These are phyloP conservation scores for Lepidocyrtoides sp. DNA, from an alignment of 2,888 invertebrate genomes.

Conservation along the genomic window DNA sequence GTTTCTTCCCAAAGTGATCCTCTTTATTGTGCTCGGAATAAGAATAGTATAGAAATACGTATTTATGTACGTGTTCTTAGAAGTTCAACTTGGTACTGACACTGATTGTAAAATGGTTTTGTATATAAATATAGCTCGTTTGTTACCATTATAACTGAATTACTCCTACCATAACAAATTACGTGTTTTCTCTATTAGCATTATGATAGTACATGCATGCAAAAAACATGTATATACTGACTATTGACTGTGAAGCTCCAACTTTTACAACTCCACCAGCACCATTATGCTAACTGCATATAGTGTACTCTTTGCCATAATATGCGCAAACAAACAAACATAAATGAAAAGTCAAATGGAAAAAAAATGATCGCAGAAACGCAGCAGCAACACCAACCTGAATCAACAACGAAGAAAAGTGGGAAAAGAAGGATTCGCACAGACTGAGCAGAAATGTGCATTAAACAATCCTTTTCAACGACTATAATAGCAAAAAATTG, in stretches of 20 bases:
- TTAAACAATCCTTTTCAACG: constrained; percentile 77
- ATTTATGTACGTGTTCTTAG: constrained; percentile 36
- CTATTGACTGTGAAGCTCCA: constrained; percentile 37
- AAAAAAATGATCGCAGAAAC: constrained; percentile 59
- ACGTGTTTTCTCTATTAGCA: constrained; percentile 37
- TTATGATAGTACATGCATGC: neutral
- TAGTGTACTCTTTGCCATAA: neutral
- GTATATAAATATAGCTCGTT: constrained; percentile 44
- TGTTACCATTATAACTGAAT: constrained; percentile 57
- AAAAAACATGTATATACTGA: neutral
- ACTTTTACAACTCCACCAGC: constrained; percentile 40
- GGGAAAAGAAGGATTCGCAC: constrained; percentile 70
- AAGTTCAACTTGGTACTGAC: constrained; percentile 57
- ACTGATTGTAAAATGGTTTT: constrained; percentile 38
- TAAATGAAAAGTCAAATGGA: constrained; percentile 54
- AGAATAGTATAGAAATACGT: neutral
- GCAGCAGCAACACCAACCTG: neutral
- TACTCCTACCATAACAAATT: constrained; percentile 58
- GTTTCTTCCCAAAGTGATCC: neutral
- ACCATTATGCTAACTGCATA: constrained; percentile 14
- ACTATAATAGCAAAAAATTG: constrained; percentile 64
- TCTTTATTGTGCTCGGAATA: neutral
- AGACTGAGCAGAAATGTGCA: constrained; percentile 76
- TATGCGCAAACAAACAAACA: constrained; percentile 20
- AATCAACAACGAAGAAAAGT: constrained; percentile 69